phyloP scores from a whole-genome alignment of 2,888 invertebrate genomes.

The Thysanoteuthis rhombus region DNA sequence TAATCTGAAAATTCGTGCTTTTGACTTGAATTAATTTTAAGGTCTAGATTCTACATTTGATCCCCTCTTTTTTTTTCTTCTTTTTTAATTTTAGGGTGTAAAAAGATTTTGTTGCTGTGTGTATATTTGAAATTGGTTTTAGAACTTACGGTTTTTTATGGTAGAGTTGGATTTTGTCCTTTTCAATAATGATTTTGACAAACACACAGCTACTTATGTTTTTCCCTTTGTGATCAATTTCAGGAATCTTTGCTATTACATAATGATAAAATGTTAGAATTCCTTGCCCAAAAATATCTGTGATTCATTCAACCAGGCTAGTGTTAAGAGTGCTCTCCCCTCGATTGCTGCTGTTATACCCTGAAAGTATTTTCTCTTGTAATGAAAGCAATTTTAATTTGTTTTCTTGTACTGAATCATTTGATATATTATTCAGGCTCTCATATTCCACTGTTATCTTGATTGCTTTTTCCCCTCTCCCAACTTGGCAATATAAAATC shows the following conservation, averaged over 20 bases:
- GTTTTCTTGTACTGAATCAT: not conserved
- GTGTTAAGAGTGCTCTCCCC: not conserved
- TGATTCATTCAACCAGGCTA: not conserved
- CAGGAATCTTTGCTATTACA: not conserved
- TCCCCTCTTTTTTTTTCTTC: too few relatives aligned
- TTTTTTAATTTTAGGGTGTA: too few relatives aligned
- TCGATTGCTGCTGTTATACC: not conserved
- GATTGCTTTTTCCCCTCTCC: not conserved
- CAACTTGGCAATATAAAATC: not conserved
- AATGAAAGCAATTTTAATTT: not conserved
- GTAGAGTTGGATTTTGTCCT: not conserved
- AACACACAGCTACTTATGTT: not conserved
- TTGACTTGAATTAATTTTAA: too few relatives aligned
- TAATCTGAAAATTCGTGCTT: too few relatives aligned
- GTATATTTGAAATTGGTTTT: not conserved
- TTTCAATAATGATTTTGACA: not conserved
- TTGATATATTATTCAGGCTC: not conserved
- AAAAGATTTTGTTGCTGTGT: not conserved
- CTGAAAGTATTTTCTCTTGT: not conserved
- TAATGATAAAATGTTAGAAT: not conserved
- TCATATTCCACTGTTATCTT: not conserved
- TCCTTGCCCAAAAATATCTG: not conserved
- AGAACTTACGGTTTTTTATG: not conserved
- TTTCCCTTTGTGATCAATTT: not conserved
- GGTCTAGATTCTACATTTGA: too few relatives aligned